Conservation (phyloP, 2,888 invertebrate species). For the Conistra vaccinii region DNA sequence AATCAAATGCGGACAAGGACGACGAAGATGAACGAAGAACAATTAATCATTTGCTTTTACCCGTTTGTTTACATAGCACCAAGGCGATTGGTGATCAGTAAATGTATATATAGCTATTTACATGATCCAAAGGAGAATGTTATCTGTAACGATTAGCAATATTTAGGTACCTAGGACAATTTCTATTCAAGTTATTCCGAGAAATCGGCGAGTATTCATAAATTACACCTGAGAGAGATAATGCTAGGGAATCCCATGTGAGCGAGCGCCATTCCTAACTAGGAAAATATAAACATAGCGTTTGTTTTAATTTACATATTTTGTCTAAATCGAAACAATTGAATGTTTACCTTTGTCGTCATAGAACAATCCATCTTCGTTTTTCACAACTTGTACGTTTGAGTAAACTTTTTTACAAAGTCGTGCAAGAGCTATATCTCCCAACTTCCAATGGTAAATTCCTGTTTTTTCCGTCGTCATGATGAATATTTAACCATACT, state of each 20-base stretch:
- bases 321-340: conserved; percentile 43
- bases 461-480: conserved; percentile 70
- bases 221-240: conserved; percentile 51
- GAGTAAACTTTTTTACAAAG: conserved; percentile 84
- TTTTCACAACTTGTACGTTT: conserved; percentile 84
- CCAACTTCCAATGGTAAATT: conserved; percentile 86
- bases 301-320: conserved; percentile 33
- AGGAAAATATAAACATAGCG: conserved; percentile 49
- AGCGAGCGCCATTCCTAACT: conserved; percentile 12
- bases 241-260: conserved; percentile 43
- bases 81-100: neutral
- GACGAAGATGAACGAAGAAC: neutral
- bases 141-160: conserved; percentile 24
- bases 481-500: conserved; percentile 9
- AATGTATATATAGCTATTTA: neutral
- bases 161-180: conserved; percentile 32
- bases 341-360: conserved; percentile 82
- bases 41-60: conserved; percentile 1
- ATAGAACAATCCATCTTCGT: conserved; percentile 84
- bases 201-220: conserved; percentile 44
- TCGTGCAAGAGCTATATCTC: conserved; percentile 84
- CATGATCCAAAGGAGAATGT: conserved; percentile 27
- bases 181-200: conserved; percentile 49
- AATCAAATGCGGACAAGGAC: no score
- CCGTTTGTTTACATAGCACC: neutral